Percentiles rank a stretch among this genome's conserved stretches.
These are phyloP conservation scores for Leptarthrus brevirostris DNA, from an alignment of 2,888 invertebrate genomes.

Conservation along the genomic window DNA sequence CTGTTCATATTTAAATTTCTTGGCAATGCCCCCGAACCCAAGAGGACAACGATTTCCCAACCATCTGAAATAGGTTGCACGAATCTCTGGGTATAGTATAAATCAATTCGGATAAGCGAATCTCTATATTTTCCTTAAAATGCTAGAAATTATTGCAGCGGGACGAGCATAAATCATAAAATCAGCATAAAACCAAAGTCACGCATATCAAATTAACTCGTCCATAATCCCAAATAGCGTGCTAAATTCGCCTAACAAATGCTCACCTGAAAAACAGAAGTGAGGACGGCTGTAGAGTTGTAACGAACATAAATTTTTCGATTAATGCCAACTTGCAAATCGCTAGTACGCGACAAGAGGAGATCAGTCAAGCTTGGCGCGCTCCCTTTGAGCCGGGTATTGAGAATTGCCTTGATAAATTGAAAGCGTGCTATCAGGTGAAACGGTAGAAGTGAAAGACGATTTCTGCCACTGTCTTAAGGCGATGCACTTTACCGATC, in stretches of 20 bases:
- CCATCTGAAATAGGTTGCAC: no score
- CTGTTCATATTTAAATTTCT: no score
- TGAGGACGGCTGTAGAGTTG: slow-evolving; percentile 18
- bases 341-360: background rate
- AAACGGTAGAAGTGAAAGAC: background rate
- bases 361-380: slow-evolving; percentile 10
- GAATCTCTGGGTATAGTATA: no score
- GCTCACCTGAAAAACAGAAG: slow-evolving; percentile 26
- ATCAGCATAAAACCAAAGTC: slow-evolving; percentile 48
- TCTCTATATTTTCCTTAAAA: background rate
- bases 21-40: no score
- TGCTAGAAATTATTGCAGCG: background rate
- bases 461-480: background rate
- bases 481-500: background rate
- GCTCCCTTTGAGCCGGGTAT: slow-evolving; percentile 29
- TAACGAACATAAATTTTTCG: slow-evolving; percentile 39
- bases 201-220: slow-evolving; percentile 51
- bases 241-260: slow-evolving; percentile 11
- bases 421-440: slow-evolving; percentile 44
- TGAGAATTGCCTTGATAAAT: slow-evolving; percentile 34
- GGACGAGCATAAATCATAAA: slow-evolving; percentile 44
- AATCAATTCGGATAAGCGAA: no score
- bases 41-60: no score
- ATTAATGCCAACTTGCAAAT: slow-evolving; percentile 37
- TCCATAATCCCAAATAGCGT: slow-evolving; percentile 44